Evolutionary conservation across 2,797 vertebrate species (phyloP), one percentile per base, ranked within the genome.

Genomic region (Acanthurus lineatus): DNA sequence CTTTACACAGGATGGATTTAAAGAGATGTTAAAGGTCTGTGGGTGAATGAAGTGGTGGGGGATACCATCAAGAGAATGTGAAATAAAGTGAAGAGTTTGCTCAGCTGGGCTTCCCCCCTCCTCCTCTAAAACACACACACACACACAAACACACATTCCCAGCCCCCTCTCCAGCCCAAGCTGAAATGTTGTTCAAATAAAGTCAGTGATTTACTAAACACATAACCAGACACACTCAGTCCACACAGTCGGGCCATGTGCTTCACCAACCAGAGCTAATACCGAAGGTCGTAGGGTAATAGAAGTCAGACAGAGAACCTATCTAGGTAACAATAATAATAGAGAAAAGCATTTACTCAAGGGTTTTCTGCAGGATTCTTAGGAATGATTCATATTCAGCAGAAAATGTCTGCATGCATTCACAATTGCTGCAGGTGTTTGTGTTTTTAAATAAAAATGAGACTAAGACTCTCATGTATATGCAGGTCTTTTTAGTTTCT

Each of bases 21-120:
- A 52, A 82, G 61, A 71, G 51, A 51, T 82, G 63, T 70, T 45
- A 66, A 61, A 72, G 48, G 58, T 86, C 49, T 87, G 76, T 73
- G 44, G 75, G 62, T 74, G 61, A 79, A 82, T 82, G 70, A 83
- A 81, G 84, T 59, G 82, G 87, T 71, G 84, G 87, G 77, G 85
- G 82, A 75, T 82, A 74, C 76, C 77, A 76, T 90, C 84, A 17
- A 85, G 88, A 91, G 94, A 93, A 93, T 94, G 93, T 94, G 93
- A 95, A 95, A 90, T 92, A 86, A 89, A 89, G 89, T 91, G 80
- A 84, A 11, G 79, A 86, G 94, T 96, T 95, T 96, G 91, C 92
- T 94, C 95, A 96, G 95, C 95, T 96, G 95, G 86, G 73, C 62
- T 63, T 45, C 35, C 32, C 68, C 61, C 71, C 40, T 66, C 71